Conservation (phyloP, 2,113 vertebrate species). For the Desmodus rotundus region DNA sequence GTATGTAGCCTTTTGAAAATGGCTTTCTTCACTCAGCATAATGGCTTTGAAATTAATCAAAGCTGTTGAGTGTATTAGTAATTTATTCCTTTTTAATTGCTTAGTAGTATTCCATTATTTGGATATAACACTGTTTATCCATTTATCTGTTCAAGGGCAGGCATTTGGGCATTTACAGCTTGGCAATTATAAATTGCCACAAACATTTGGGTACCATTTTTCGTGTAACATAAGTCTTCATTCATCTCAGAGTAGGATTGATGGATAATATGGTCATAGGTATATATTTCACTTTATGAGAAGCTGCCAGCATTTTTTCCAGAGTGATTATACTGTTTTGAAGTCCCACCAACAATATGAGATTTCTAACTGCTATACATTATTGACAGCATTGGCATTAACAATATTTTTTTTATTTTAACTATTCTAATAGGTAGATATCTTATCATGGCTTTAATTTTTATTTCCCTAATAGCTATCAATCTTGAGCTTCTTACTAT, state of each 20-base stretch:
- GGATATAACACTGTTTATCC: neutral
- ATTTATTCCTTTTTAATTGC: neutral
- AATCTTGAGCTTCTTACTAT: neutral
- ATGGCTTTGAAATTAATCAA: constrained; percentile 15
- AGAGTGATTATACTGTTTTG: neutral
- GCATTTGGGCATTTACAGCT: neutral
- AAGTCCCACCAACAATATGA: neutral
- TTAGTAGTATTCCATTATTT: neutral
- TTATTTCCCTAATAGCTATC: neutral
- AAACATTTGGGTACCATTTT: neutral
- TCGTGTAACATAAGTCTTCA: neutral
- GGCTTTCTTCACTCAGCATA: neutral
- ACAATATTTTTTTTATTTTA: neutral
- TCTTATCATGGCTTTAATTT: neutral
- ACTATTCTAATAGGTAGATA: neutral
- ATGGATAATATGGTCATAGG: neutral
- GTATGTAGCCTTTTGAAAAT: neutral
- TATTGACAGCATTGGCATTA: neutral
- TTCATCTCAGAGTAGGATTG: neutral
- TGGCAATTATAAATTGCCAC: neutral
- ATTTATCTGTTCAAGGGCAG: neutral
- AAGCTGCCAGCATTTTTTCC: neutral
- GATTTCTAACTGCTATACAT: neutral
- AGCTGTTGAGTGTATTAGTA: neutral
- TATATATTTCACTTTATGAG: neutral